These are phyloP conservation scores for Sinella curviseta DNA, from an alignment of 1,140 invertebrate genomes.

Conservation along the genomic window DNA sequence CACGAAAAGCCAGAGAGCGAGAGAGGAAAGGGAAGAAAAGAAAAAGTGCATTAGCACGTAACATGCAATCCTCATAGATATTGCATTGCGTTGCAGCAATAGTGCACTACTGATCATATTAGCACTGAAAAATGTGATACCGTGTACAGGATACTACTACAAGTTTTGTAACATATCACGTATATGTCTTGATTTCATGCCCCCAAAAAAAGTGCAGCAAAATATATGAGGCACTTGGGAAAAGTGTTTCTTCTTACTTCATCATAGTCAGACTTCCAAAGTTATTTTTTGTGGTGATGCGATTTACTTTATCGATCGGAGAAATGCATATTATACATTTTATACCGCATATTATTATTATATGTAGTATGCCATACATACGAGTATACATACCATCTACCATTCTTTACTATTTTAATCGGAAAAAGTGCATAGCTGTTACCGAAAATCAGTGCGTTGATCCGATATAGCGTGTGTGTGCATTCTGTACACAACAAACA, in stretches of 20 bases:
- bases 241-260: neutral
- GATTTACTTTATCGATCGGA: conserved; percentile 14
- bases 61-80: neutral
- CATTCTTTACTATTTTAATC: neutral
- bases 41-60: neutral
- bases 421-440: neutral
- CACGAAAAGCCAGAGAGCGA: neutral
- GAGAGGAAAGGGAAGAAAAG: neutral
- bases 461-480: no score
- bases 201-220: neutral
- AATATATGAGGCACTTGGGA: neutral
- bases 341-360: no score
- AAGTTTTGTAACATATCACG: no score
- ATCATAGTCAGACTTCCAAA: neutral
- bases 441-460: neutral
- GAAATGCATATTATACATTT: neutral
- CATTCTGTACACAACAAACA: no score
- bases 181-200: no score
- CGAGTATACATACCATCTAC: no score
- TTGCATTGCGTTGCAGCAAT: neutral
- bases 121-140: no score
- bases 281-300: neutral
- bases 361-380: no score
- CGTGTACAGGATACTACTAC: no score
- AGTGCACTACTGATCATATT: neutral